Conservation (phyloP, 2,797 vertebrate species). For the Philypnodon macrostomus region DNA sequence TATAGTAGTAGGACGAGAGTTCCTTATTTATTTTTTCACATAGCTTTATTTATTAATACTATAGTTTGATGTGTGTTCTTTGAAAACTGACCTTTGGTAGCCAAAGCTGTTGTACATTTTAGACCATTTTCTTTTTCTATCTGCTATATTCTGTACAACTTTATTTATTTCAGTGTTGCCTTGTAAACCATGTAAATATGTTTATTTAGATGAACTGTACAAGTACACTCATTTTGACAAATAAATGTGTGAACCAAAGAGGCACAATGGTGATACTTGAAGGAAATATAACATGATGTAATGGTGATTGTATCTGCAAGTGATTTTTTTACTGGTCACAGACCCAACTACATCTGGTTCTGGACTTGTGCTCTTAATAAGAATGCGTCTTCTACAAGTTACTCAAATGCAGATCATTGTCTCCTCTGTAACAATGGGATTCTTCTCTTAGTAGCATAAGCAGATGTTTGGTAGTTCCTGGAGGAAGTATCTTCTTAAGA, state of each 20-base stretch:
- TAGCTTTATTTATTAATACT: conserved; percentile 86
- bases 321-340: conserved; percentile 21
- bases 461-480: conserved; percentile 25
- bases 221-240: conserved; percentile 77
- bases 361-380: conserved; percentile 20
- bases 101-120: conserved; percentile 81
- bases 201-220: conserved; percentile 75
- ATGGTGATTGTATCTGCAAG: conserved; percentile 27
- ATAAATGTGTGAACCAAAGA: conserved; percentile 74
- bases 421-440: conserved; percentile 5
- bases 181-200: conserved; percentile 72
- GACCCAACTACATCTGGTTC: conserved; percentile 43
- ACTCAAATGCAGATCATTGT: conserved; percentile 20
- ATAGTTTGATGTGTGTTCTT: conserved; percentile 66
- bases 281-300: conserved; percentile 29
- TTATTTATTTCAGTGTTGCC: conserved; percentile 79
- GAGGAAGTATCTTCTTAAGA: conserved; percentile 6
- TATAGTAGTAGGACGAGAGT: conserved; percentile 76
- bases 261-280: conserved; percentile 5
- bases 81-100: conserved; percentile 66
- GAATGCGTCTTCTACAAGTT: conserved; percentile 30
- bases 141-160: conserved; percentile 70
- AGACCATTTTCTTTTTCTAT: conserved; percentile 75
- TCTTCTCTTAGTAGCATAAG: conserved; percentile 29
- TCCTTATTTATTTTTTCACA: conserved; percentile 87